Evolutionary conservation across 1,140 invertebrate species (phyloP).

Genomic region (Ceratosolen solmsi): DNA sequence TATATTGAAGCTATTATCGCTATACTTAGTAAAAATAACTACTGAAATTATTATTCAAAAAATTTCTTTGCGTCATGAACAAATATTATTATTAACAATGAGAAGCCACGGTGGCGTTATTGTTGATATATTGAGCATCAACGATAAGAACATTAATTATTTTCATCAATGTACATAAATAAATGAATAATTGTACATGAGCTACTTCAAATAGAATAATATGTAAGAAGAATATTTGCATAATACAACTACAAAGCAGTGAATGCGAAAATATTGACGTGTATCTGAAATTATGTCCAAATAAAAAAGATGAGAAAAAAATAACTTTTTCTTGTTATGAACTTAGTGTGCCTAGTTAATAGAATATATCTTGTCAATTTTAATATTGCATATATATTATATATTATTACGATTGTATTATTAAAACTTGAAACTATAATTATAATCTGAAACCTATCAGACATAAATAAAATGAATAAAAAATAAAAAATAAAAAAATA

Average conservation of each 20-base stretch:
- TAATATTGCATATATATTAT: conserved; percentile 66
- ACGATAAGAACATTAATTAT: neutral
- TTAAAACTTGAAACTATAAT: conserved; percentile 69
- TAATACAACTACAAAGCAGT: neutral
- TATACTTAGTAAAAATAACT: conserved; percentile 10
- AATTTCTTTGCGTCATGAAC: neutral
- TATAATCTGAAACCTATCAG: conserved; percentile 62
- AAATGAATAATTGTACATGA: neutral
- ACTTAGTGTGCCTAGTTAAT: conserved; percentile 75
- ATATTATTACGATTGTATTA: conserved; percentile 71
- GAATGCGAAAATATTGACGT: conserved; percentile 15
- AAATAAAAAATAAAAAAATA: conserved; percentile 60
- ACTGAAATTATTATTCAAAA: neutral
- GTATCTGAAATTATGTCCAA: conserved; percentile 35
- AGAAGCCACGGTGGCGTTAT: neutral
- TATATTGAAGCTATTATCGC: neutral
- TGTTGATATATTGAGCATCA: neutral
- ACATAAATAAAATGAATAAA: conserved; percentile 57
- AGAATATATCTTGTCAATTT: conserved; percentile 75
- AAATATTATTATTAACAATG: conserved; percentile 2
- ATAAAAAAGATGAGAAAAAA: conserved; percentile 44
- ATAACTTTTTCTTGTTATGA: conserved; percentile 74
- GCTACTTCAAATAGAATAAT: neutral
- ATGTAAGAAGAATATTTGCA: neutral
- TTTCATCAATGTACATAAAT: neutral